Percentiles rank a stretch among this genome's conserved stretches.
phyloP scores from a whole-genome alignment of 2,888 invertebrate species.

The Scaptomyza reducta region DNA sequence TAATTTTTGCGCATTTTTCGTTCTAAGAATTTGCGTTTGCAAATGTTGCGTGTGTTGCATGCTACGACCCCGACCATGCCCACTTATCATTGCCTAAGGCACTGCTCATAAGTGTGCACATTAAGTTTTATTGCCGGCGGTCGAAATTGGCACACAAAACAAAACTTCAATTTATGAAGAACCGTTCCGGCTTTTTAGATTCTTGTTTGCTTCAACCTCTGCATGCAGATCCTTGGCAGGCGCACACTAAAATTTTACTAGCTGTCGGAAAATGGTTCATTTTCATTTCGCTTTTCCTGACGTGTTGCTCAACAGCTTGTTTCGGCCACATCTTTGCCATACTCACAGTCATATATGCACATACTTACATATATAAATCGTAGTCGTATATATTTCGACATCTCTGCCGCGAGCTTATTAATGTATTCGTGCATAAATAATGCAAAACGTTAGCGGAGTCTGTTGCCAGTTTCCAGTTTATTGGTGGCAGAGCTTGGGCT shows the following conservation, averaged over 20 bases:
- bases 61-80: slow-evolving; percentile 28
- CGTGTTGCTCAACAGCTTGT: slow-evolving; percentile 39
- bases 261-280: slow-evolving; percentile 63
- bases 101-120: slow-evolving; percentile 65
- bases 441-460: slow-evolving; percentile 26
- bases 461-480: slow-evolving; percentile 12
- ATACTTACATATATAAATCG: not conserved
- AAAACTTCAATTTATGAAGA: slow-evolving; percentile 54
- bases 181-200: slow-evolving; percentile 42
- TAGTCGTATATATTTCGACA: slow-evolving; percentile 43
- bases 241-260: slow-evolving; percentile 56
- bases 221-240: slow-evolving; percentile 17
- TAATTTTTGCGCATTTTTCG: slow-evolving; percentile 67
- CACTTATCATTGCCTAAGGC: slow-evolving; percentile 44
- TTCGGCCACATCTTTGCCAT: slow-evolving; percentile 11
- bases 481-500: slow-evolving; percentile 6
- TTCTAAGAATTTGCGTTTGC: slow-evolving; percentile 67
- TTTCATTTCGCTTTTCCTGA: slow-evolving; percentile 51
- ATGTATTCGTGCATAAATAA: slow-evolving; percentile 68
- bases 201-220: slow-evolving; percentile 11
- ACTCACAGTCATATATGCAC: slow-evolving; percentile 6
- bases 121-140: slow-evolving; percentile 70
- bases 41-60: slow-evolving; percentile 67
- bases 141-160: slow-evolving; percentile 48
- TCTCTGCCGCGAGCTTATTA: slow-evolving; percentile 50